Evolutionary conservation across 2,888 invertebrate species (phyloP), one percentile per base, ranked within the genome.

Genomic region (Dusona sp.): DNA sequence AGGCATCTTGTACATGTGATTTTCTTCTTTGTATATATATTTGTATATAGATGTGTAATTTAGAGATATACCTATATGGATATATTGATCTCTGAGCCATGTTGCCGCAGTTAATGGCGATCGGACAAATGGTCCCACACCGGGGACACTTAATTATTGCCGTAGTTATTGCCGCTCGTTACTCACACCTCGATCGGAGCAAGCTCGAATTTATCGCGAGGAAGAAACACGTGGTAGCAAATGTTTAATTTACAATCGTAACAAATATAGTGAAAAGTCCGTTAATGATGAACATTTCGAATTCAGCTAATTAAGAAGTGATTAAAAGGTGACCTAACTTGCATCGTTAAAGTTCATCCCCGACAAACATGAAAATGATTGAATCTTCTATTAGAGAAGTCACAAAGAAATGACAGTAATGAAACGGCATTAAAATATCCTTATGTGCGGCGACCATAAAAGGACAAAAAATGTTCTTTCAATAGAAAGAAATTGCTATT

Each of bases 71-170:
- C 38, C 16, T 61, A 33, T 54, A 57, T n/a, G 36, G 7, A 74
- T 77, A 33, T 68, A 57, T 68, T 72, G 74, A 81, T 83, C 73
- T 61, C 29, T 70, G 73, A 74, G 85, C 78, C 45, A 42, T 70
- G 75, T 57, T 77, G 74, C 72, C 67, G 68, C 80, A 77, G 78
- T 81, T 86, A 86, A 83, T 86, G 83, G 83, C 83, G 73, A 80
- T 75, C 74, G 84, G 83, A 87, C 87, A 88, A 88, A 88, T 88
- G 83, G 82, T 88, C 82, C 80, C 86, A 83, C 87, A 79, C 84
- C 67, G 80, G 75, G 72, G 74, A 86, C 79, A 88, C 78, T 88
- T 88, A 85, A 86, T 88, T 86, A 88, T 86, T 88, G 77, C 64
- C 77, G 75, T 65, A 74, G 78, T 85, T 88, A 83, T 86, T 83